phyloP scores from a whole-genome alignment of 2,797 vertebrate species.

The Melanotaenia parkinsoni region DNA sequence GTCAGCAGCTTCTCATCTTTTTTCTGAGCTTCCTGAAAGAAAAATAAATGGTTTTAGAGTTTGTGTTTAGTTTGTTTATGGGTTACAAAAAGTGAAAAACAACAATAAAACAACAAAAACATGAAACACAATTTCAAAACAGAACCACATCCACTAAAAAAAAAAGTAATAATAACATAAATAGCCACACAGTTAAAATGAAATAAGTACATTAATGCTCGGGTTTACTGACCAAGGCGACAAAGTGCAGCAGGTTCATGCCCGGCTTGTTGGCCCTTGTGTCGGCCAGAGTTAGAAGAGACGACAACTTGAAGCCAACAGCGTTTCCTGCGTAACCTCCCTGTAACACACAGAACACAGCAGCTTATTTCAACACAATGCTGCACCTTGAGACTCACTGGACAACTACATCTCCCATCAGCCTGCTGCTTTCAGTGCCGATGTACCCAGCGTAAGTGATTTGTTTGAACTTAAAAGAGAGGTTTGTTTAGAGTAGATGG shows the following conservation, averaged over 20 bases:
- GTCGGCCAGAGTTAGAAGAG: constrained; percentile 92
- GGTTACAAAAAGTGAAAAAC: background rate
- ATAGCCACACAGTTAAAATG: too few relatives aligned
- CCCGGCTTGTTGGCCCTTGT: constrained; percentile 95
- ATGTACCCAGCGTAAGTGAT: too few relatives aligned
- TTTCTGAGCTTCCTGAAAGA: constrained; percentile 91
- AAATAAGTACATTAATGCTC: too few relatives aligned
- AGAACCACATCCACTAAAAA: background rate
- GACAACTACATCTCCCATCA: background rate
- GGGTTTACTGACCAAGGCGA: constrained; percentile 86
- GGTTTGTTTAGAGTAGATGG: too few relatives aligned
- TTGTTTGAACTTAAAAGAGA: too few relatives aligned
- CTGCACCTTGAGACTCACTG: too few relatives aligned
- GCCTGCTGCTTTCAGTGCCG: background rate
- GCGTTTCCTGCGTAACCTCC: constrained; percentile 93
- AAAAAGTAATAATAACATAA: too few relatives aligned
- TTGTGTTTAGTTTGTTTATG: background rate
- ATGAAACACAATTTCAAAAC: background rate
- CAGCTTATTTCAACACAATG: background rate
- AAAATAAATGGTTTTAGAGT: background rate
- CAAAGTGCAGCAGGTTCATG: constrained; percentile 95
- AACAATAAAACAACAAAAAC: too few relatives aligned
- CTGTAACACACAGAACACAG: constrained; percentile 68
- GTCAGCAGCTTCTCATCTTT: constrained; percentile 86
- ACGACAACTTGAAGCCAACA: constrained; percentile 93